These are phyloP conservation scores for Xestia xanthographa DNA, from an alignment of 2,888 invertebrate species.

Conservation along the genomic window DNA sequence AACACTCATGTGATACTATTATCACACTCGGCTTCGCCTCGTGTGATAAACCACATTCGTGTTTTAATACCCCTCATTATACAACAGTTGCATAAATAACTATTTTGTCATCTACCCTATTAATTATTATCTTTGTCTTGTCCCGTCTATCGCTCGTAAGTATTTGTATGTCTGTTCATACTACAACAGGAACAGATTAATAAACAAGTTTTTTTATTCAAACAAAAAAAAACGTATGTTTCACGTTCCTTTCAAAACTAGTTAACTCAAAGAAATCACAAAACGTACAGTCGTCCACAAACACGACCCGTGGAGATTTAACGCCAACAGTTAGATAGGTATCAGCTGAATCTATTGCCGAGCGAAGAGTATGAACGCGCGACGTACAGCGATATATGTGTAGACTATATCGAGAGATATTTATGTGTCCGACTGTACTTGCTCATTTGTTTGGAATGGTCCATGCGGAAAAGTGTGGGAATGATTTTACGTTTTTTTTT, in stretches of 20 bases:
- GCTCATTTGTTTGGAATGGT: constrained; percentile 62
- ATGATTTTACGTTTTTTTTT: not conserved
- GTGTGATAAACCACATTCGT: too few species aligned
- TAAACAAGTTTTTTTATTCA: not conserved
- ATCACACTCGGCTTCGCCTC: too few species aligned
- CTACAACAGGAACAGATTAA: not conserved
- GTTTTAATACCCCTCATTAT: too few species aligned
- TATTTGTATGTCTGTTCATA: too few species aligned
- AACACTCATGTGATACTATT: too few species aligned
- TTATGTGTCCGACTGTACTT: constrained; percentile 69
- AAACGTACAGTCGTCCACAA: constrained; percentile 75
- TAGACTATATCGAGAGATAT: constrained; percentile 68
- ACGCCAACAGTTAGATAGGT: constrained; percentile 79
- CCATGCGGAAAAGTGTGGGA: constrained; percentile 55
- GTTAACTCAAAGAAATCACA: constrained; percentile 56
- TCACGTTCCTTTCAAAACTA: constrained; percentile 28
- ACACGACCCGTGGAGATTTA: constrained; percentile 78
- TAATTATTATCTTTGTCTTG: too few species aligned
- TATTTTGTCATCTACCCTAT: too few species aligned
- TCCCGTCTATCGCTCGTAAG: too few species aligned
- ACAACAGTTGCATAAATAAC: too few species aligned
- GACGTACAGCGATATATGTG: constrained; percentile 72
- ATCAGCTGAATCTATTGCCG: constrained; percentile 81
- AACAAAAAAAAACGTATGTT: constrained; percentile 6
- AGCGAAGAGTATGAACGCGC: constrained; percentile 75